phyloP scores from a whole-genome alignment of 2,797 vertebrate genomes.

The Chelonia mydas region DNA sequence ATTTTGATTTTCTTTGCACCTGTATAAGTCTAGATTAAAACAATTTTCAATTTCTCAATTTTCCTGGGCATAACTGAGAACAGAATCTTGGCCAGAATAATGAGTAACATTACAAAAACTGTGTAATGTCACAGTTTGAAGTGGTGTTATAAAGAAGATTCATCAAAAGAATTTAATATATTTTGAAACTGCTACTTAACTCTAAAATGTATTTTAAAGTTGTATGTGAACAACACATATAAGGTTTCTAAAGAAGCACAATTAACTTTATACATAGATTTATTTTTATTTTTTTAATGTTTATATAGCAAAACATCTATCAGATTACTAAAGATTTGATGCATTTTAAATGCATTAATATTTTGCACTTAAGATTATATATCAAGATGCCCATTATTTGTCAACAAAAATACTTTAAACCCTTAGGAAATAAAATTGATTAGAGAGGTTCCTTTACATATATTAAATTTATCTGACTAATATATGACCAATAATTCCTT shows the following conservation, averaged over 20 bases:
- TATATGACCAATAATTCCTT: background rate
- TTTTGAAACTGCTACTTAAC: conserved; percentile 49
- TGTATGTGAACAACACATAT: conserved; percentile 56
- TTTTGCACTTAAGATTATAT: conserved; percentile 69
- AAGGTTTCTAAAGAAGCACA: conserved; percentile 80
- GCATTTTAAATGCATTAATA: conserved; percentile 72
- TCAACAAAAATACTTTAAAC: conserved; percentile 32
- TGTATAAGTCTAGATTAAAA: conserved; percentile 35
- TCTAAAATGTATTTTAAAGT: conserved; percentile 63
- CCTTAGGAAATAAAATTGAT: background rate
- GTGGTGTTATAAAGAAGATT: conserved; percentile 43
- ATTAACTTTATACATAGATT: conserved; percentile 78
- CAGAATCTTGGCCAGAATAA: background rate
- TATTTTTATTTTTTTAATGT: conserved; percentile 75
- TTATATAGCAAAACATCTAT: conserved; percentile 72
- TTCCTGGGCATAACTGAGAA: background rate
- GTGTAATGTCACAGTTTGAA: conserved; percentile 28
- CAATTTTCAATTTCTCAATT: conserved; percentile 37
- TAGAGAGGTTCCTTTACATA: background rate
- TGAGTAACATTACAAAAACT: background rate
- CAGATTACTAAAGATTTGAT: conserved; percentile 41
- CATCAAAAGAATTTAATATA: background rate
- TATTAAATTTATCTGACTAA: conserved; percentile 3
- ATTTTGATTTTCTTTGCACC: conserved; percentile 43
- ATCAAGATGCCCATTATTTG: conserved; percentile 4